Base-by-base conservation (phyloP, 2,113 vertebrate species). In the Cochlearius cochlearius region DNA sequence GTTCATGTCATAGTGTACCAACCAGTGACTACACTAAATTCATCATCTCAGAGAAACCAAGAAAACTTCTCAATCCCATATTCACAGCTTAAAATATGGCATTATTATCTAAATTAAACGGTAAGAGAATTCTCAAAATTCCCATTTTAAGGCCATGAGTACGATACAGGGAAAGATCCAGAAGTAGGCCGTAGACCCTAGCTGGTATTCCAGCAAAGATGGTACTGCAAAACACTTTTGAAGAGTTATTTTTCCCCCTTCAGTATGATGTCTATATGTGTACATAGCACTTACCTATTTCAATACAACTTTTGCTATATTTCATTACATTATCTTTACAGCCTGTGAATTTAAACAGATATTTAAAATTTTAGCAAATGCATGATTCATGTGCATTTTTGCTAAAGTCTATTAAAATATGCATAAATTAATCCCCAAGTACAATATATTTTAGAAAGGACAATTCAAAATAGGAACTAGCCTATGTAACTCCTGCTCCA, bases 301-400 rank as follows among this genome's bases (percentile, higher is more conserved):
- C 72, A 6, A 75, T 53, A 73, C 97, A 97, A 30, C 76, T 84
- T 49, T 41, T 64, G 59, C 92, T 85, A 36, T 96, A 88, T 86
- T 90, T 98, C 95, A 96, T 95, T 41, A 73, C 32, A 29, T 79
- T 77, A 50, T 97, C 73, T 58, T 94, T 59, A 92, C 97, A 98
- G 23, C 67, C 97, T 97, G 55, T 55, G 71, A 94, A 93, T 95
- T 80, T 68, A 72, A 94, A 94, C 62, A 30, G 59, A 60, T n/a
- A 56, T 92, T 93, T 94, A 82, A 80, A 55, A 79, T 91, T 94
- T 95, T 74, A 93, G 64, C 62, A 85, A 73, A 88, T 72, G 15
- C 17, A 26, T 22, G 26, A 36, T 79, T 19, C 78, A 41, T 56
- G 50, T 75, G 41, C 30, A 74, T 59, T 64, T 68, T 56, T 39